Percentiles rank a stretch among this genome's conserved stretches.
Evolutionary conservation across 1,140 invertebrate species (phyloP).

Genomic region (Diploscapter pachys): DNA sequence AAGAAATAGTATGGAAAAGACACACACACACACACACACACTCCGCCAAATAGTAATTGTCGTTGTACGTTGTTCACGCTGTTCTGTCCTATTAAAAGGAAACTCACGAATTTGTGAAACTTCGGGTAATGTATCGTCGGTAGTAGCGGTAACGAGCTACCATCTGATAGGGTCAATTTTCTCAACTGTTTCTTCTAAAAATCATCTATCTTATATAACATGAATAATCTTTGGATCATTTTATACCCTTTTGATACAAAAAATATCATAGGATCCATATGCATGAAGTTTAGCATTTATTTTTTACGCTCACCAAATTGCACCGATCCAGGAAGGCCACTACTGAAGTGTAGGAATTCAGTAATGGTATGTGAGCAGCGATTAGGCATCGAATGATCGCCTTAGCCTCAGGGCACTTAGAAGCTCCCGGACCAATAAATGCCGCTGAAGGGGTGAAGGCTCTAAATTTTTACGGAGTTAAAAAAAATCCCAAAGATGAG

Average conservation of each 20-base stretch:
- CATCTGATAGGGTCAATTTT: constrained; percentile 25
- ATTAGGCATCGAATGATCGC: constrained; percentile 22
- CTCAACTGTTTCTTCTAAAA: constrained; percentile 30
- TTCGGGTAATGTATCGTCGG: constrained; percentile 31
- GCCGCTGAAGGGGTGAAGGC: constrained; percentile 18
- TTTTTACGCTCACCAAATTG: constrained; percentile 13
- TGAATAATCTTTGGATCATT: neutral
- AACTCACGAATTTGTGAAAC: constrained; percentile 38
- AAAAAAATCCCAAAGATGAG: no score
- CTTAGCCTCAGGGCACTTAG: constrained; percentile 13
- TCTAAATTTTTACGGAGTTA: neutral
- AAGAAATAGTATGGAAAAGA: neutral
- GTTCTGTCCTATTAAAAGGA: neutral
- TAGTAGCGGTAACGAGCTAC: constrained; percentile 21
- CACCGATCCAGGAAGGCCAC: constrained; percentile 23
- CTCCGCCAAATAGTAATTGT: neutral
- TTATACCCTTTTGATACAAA: no score
- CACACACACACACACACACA: neutral
- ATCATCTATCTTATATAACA: neutral
- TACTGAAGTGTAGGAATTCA: constrained; percentile 23
- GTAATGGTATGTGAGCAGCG: constrained; percentile 26
- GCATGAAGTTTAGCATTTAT: neutral
- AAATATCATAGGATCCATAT: neutral
- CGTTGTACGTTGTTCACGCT: no score
- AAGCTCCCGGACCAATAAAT: constrained; percentile 23